These are phyloP conservation scores for Heliconius congener DNA, from an alignment of 1,140 invertebrate species.

Conservation along the genomic window DNA sequence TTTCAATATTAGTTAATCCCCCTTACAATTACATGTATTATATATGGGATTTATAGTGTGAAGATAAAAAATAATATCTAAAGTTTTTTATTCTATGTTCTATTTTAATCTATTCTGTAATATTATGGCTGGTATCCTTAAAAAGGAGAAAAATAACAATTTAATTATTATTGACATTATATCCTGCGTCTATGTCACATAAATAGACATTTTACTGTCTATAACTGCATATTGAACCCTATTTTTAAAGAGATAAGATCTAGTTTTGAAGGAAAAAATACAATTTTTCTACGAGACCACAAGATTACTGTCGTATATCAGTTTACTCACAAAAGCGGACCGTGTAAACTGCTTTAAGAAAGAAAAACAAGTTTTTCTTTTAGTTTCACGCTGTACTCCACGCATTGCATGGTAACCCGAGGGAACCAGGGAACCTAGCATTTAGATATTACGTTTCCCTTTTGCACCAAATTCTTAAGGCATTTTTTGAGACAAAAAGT, in stretches of 20 bases:
- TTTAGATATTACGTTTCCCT: not conserved
- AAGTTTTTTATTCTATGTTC: too few species aligned
- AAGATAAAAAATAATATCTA: too few species aligned
- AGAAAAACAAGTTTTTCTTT: not conserved
- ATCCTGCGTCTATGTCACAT: not conserved
- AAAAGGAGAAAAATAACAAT: not conserved
- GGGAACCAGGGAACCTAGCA: not conserved
- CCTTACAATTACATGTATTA: too few species aligned
- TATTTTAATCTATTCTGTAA: too few species aligned
- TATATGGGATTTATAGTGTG: too few species aligned
- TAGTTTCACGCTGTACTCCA: not conserved
- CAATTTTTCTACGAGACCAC: not conserved
- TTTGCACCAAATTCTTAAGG: too few species aligned
- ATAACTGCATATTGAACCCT: not conserved
- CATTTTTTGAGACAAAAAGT: too few species aligned
- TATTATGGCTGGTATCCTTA: too few species aligned
- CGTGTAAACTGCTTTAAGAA: conserved; percentile 20
- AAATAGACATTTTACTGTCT: not conserved
- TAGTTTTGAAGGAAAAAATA: too few species aligned
- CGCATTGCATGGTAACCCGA: not conserved
- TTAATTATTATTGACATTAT: conserved; percentile 1
- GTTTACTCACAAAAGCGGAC: conserved; percentile 13
- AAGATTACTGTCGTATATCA: conserved; percentile 9
- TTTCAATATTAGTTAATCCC: too few species aligned
- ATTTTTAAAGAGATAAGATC: too few species aligned